These are phyloP conservation scores for Chaetoderma sp. DNA, from an alignment of 2,888 invertebrate species.

Conservation along the genomic window DNA sequence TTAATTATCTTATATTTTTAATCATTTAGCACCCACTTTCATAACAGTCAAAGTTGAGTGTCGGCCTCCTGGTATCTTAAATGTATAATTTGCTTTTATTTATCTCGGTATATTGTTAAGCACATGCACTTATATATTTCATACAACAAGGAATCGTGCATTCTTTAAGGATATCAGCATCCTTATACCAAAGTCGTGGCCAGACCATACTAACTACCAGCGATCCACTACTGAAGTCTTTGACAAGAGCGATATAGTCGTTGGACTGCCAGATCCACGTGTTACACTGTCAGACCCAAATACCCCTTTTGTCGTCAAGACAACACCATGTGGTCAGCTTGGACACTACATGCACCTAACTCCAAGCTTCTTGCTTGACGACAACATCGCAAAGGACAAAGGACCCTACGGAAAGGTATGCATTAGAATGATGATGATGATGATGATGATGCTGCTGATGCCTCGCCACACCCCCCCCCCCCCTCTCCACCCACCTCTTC, in stretches of 20 bases:
- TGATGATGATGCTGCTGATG: too few relatives aligned
- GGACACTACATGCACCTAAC: conserved; percentile 50
- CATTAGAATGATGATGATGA: too few relatives aligned
- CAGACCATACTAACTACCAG: conserved; percentile 62
- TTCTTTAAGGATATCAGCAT: conserved; percentile 74
- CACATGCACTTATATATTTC: too few relatives aligned
- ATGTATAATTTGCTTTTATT: too few relatives aligned
- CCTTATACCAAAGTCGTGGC: conserved; percentile 76
- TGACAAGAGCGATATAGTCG: conserved; percentile 72
- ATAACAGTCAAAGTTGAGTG: too few relatives aligned
- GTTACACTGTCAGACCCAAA: conserved; percentile 2
- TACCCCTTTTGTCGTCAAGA: conserved; percentile 44
- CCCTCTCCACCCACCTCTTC: too few relatives aligned
- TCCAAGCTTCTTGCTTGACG: conserved; percentile 43
- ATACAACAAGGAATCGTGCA: conserved; percentile 66
- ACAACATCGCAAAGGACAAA: conserved; percentile 18
- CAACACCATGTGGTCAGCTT: conserved; percentile 42
- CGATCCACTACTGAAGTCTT: conserved; percentile 42
- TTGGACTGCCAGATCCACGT: conserved; percentile 69
- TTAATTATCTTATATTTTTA: too few relatives aligned
- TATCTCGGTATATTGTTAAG: too few relatives aligned
- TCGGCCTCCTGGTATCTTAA: too few relatives aligned
- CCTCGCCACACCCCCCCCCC: too few relatives aligned
- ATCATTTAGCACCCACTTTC: too few relatives aligned
- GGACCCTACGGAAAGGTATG: conserved; percentile 24